A percentile compares a stretch with the other conserved stretches of the same genome.
These are phyloP conservation scores for Euleptes europaea DNA, from an alignment of 2,113 vertebrate genomes.

Conservation along the genomic window DNA sequence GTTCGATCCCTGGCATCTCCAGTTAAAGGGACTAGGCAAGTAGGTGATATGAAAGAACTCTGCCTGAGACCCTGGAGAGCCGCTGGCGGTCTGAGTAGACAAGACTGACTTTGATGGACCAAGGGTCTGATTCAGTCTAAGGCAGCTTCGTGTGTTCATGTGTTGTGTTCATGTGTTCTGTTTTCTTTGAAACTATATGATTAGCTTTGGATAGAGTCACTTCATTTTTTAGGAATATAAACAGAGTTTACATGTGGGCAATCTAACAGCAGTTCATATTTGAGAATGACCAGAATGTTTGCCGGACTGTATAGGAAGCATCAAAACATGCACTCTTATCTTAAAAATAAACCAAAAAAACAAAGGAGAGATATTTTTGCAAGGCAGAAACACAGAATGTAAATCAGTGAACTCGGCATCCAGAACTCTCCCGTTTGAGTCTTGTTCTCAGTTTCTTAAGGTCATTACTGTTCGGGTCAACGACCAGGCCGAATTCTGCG, in stretches of 20 bases:
- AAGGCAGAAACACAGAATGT: not conserved
- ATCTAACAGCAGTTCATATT: not conserved
- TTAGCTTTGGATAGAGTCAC: not conserved
- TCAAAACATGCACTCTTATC: not conserved
- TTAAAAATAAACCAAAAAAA: not conserved
- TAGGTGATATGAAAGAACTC: too few species aligned
- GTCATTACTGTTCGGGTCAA: constrained; percentile 76
- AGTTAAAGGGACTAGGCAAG: too few species aligned
- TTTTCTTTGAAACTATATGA: not conserved
- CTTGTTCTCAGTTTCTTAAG: constrained; percentile 82
- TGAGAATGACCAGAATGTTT: not conserved
- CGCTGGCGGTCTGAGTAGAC: too few species aligned
- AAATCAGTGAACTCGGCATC: constrained; percentile 85
- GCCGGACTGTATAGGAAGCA: not conserved
- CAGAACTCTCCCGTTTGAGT: constrained; percentile 78
- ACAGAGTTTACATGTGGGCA: not conserved
- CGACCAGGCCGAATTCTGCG: constrained; percentile 79
- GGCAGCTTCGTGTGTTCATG: too few species aligned
- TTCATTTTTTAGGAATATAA: not conserved
- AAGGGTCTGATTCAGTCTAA: too few species aligned
- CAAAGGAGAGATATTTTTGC: not conserved
- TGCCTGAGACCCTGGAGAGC: too few species aligned
- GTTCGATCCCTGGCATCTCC: too few species aligned
- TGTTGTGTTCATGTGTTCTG: too few species aligned
- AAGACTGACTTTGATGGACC: too few species aligned